phyloP scores from a whole-genome alignment of 2,888 invertebrate genomes.

The Saturnia pavonia region DNA sequence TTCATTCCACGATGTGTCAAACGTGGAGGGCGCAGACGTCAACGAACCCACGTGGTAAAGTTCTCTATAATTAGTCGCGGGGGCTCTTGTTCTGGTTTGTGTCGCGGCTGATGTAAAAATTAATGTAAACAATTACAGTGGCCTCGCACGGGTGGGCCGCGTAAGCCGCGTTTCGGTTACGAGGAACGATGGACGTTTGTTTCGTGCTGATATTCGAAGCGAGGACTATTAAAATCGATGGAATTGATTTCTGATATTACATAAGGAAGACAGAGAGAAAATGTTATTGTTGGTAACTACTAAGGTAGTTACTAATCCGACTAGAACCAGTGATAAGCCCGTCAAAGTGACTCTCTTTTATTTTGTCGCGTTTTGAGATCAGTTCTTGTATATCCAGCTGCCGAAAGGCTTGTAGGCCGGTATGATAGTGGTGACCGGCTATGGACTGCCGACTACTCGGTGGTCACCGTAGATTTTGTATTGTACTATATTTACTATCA shows the following conservation, averaged over 20 bases:
- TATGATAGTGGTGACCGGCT: no score
- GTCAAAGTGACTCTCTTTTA: no score
- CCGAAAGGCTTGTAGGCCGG: no score
- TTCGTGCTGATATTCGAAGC: slow-evolving; percentile 16
- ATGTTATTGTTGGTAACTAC: no score
- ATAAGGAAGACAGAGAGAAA: no score
- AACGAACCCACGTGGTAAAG: slow-evolving; percentile 75
- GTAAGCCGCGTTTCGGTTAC: slow-evolving; percentile 37
- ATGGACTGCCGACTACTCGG: no score
- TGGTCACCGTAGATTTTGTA: no score
- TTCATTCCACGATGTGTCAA: slow-evolving; percentile 23
- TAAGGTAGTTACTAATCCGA: no score
- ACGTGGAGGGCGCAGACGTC: slow-evolving; percentile 48
- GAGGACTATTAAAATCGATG: background rate
- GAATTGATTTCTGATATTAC: background rate
- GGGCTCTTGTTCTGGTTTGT: slow-evolving; percentile 75
- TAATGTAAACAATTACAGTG: slow-evolving; percentile 74
- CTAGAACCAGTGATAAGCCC: no score
- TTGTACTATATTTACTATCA: no score
- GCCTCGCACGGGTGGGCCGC: slow-evolving; percentile 74
- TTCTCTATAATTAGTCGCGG: slow-evolving; percentile 68
- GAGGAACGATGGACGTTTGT: slow-evolving; percentile 11
- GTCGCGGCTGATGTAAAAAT: slow-evolving; percentile 80
- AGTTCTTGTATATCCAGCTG: no score
- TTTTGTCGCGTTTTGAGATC: no score